These are phyloP conservation scores for Diorhabda carinulata DNA, from an alignment of 1,140 invertebrate genomes.

Conservation along the genomic window DNA sequence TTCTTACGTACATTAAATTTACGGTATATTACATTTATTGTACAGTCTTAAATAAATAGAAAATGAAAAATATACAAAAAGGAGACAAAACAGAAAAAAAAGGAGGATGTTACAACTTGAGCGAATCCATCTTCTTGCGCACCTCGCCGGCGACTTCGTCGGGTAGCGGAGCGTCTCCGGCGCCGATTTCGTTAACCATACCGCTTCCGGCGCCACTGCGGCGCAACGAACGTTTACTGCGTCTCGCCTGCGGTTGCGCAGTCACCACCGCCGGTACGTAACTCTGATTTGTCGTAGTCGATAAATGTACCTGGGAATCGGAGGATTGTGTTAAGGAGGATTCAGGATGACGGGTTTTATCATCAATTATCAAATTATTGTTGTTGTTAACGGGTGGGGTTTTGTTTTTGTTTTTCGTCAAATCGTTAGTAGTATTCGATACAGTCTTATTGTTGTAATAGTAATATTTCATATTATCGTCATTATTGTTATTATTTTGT, in stretches of 20 bases:
- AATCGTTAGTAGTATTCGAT: constrained; percentile 6
- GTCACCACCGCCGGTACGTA: constrained; percentile 15
- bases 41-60: constrained; percentile 24
- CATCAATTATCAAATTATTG: not conserved
- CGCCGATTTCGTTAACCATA: constrained; percentile 39
- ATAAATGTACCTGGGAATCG: constrained; percentile 17
- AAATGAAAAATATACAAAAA: constrained; percentile 8
- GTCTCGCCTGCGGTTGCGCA: constrained; percentile 19
- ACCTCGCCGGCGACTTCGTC: constrained; percentile 29
- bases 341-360: not conserved
- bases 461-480: not conserved
- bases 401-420: constrained; percentile 2
- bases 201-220: constrained; percentile 1
- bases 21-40: constrained; percentile 14
- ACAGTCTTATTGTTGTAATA: not conserved
- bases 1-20: constrained; percentile 20
- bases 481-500: not conserved
- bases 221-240: constrained; percentile 19
- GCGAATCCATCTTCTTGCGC: constrained; percentile 18
- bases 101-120: constrained; percentile 12
- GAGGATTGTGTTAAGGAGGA: constrained; percentile 9
- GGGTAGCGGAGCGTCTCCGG: constrained; percentile 41
- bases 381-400: not conserved
- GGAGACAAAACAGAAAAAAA: not conserved
- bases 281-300: constrained; percentile 9